A percentile compares a stretch with the other conserved stretches of the same genome.
phyloP scores from a whole-genome alignment of 2,888 invertebrate species.

The Tyria jacobaeae region DNA sequence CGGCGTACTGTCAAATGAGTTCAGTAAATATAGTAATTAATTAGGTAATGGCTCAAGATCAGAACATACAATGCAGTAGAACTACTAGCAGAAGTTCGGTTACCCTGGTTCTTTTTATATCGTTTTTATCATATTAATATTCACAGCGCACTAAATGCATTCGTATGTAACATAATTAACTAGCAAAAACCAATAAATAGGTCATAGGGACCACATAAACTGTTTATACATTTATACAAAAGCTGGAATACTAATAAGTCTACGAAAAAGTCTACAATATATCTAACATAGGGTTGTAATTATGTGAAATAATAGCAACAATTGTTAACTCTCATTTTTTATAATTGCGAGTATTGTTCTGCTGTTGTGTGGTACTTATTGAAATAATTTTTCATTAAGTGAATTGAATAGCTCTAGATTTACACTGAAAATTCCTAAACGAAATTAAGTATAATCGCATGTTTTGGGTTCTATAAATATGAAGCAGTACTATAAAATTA shows the following conservation, averaged over 20 bases:
- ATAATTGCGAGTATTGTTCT: neutral
- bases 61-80: neutral
- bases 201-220: conserved; percentile 30
- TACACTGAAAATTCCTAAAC: neutral
- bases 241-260: conserved; percentile 2
- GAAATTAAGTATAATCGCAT: neutral
- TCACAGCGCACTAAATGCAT: conserved; percentile 48
- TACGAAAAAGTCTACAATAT: neutral
- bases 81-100: neutral
- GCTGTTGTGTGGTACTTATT: neutral
- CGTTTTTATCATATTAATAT: conserved; percentile 22
- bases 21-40: neutral
- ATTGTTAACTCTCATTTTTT: neutral
- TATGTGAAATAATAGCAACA: neutral
- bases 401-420: neutral
- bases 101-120: conserved; percentile 14
- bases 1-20: no score
- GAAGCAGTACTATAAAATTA: neutral
- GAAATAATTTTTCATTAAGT: neutral
- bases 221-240: conserved; percentile 33
- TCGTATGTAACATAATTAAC: conserved; percentile 35
- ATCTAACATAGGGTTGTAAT: no score
- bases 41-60: neutral
- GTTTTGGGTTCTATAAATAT: neutral
- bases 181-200: conserved; percentile 25